Evolutionary conservation across 2,888 invertebrate genomes (phyloP).

Genomic region (Camponotus fellah): DNA sequence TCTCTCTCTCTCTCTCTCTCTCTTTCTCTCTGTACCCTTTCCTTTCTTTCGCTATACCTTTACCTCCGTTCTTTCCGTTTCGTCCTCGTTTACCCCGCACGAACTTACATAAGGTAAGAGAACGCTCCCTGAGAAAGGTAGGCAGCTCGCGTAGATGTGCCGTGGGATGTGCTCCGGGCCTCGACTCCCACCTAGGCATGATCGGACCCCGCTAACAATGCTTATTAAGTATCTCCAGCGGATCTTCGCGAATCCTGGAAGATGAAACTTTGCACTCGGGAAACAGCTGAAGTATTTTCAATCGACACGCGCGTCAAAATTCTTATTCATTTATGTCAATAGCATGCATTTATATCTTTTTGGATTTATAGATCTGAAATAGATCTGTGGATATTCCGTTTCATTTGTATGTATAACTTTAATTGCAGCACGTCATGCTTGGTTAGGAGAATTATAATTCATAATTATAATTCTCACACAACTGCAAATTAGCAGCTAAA

Average conservation of each 20-base stretch:
- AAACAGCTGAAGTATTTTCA: constrained; percentile 15
- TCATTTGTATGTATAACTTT: constrained; percentile 3
- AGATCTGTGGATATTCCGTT: neutral
- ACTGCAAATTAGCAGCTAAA: neutral
- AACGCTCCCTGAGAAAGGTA: constrained; percentile 82
- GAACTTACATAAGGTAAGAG: constrained; percentile 69
- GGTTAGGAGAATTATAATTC: constrained; percentile 1
- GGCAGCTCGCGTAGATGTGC: constrained; percentile 82
- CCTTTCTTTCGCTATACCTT: constrained; percentile 68
- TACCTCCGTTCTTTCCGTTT: constrained; percentile 36
- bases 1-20: constrained; percentile 59
- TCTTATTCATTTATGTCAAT: constrained; percentile 13
- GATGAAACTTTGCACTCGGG: constrained; percentile 48
- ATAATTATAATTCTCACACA: too few relatives aligned
- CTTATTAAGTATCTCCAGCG: constrained; percentile 75
- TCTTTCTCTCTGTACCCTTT: constrained; percentile 50
- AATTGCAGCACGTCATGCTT: neutral
- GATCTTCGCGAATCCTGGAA: constrained; percentile 43
- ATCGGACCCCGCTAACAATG: constrained; percentile 75
- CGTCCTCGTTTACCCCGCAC: constrained; percentile 51
- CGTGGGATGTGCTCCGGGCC: constrained; percentile 84
- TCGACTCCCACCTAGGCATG: constrained; percentile 81
- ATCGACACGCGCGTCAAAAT: neutral
- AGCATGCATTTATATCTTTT: neutral
- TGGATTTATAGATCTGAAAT: neutral